phyloP scores from a whole-genome alignment of 1,140 invertebrate species.

The Oncopodura yosiiana region DNA sequence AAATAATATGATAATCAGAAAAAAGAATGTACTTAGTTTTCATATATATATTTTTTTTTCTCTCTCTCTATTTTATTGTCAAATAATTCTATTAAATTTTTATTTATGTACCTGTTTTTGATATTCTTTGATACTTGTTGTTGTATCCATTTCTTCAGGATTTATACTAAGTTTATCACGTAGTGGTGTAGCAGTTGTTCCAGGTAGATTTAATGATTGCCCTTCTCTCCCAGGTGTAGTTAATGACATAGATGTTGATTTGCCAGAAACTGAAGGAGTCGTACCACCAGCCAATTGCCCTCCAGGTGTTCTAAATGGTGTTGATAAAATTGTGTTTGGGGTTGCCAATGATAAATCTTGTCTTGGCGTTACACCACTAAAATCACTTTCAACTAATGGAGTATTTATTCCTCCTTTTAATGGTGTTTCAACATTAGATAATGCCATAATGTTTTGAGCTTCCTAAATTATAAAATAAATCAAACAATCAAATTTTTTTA shows the following conservation, averaged over 20 bases:
- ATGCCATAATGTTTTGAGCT: conserved; percentile 95
- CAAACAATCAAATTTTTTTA: conserved; percentile 10
- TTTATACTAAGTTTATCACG: conserved; percentile 94
- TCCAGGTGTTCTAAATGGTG: conserved; percentile 62
- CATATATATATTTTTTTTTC: conserved; percentile 3
- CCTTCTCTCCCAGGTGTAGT: conserved; percentile 36
- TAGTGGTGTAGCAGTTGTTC: conserved; percentile 53
- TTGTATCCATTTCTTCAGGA: conserved; percentile 63
- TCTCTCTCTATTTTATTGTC: conserved; percentile 27
- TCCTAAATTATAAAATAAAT: conserved; percentile 71
- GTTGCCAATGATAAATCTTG: conserved; percentile 64
- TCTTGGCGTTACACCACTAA: conserved; percentile 68
- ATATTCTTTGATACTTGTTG: conserved; percentile 45
- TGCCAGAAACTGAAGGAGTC: conserved; percentile 40
- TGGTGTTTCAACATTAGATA: conserved; percentile 94
- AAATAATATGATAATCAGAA: conserved; percentile 13
- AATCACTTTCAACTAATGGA: conserved; percentile 78
- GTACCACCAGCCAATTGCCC: conserved; percentile 10
- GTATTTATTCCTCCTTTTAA: conserved; percentile 93
- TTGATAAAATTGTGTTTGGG: conserved; percentile 88
- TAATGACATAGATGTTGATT: conserved; percentile 39
- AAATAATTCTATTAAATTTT: conserved; percentile 8
- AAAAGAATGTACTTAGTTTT: neutral
- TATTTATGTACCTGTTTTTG: conserved; percentile 50
- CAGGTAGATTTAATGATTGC: too few relatives aligned